Percentiles rank a stretch among this genome's conserved stretches.
phyloP scores from a whole-genome alignment of 2,797 vertebrate species.

The Taeniopygia guttata region DNA sequence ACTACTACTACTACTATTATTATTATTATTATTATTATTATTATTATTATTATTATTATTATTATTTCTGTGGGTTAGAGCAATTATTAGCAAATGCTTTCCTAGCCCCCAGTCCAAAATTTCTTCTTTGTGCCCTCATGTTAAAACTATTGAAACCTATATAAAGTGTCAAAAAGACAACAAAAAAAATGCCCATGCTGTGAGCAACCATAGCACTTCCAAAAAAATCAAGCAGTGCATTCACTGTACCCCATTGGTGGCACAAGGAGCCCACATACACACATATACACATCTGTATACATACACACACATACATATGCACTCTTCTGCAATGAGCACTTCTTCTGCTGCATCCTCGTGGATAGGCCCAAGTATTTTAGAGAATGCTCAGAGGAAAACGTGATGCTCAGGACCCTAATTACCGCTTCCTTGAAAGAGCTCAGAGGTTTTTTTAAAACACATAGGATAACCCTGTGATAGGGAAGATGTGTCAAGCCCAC shows the following conservation, averaged over 20 bases:
- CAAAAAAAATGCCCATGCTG: background rate
- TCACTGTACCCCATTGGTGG: background rate
- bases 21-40: background rate
- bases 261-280: background rate
- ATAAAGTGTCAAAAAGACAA: background rate
- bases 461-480: background rate
- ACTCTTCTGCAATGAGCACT: background rate
- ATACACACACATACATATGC: fast-evolving
- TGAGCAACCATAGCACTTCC: background rate
- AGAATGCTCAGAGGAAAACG: background rate
- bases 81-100: background rate
- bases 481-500: fast-evolving
- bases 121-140: background rate
- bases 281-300: background rate
- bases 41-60: background rate
- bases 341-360: background rate
- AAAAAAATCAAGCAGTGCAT: background rate
- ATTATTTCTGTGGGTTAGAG: background rate
- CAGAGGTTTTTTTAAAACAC: background rate
- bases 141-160: background rate
- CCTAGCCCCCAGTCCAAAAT: background rate
- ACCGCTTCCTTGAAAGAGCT: background rate
- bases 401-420: background rate
- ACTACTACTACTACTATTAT: background rate
- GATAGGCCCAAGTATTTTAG: background rate